Percentiles rank a stretch among this genome's conserved stretches.
phyloP scores from a whole-genome alignment of 2,113 vertebrate genomes.

The Ploceus nigricollis region DNA sequence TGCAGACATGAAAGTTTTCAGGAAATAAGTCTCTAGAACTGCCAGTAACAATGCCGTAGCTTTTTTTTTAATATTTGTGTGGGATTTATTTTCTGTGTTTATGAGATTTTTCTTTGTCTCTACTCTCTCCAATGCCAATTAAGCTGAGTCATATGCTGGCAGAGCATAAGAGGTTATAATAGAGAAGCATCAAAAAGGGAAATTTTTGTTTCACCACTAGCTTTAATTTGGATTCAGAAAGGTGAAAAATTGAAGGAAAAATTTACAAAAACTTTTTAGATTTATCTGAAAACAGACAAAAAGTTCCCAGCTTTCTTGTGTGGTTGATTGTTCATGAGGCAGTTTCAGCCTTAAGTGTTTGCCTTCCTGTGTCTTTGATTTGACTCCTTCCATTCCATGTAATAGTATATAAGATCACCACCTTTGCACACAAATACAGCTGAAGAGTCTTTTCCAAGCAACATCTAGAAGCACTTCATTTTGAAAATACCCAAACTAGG shows the following conservation, averaged over 20 bases:
- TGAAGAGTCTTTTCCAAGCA: neutral
- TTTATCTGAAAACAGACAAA: neutral
- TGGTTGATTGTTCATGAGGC: neutral
- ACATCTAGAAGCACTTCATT: neutral
- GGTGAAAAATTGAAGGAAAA: neutral
- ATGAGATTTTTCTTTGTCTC: slow-evolving; percentile 22
- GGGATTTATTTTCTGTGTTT: slow-evolving; percentile 29
- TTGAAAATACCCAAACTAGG: neutral
- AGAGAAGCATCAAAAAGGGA: neutral
- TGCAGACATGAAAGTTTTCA: slow-evolving; percentile 10
- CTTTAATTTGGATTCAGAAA: neutral
- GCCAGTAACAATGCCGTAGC: neutral
- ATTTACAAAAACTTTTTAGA: neutral
- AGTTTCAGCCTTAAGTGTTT: neutral
- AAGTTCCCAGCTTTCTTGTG: neutral
- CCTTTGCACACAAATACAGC: neutral
- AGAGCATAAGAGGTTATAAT: neutral
- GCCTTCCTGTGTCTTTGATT: neutral
- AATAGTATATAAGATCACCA: neutral
- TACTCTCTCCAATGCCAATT: neutral
- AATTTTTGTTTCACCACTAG: neutral
- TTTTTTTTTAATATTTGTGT: slow-evolving; percentile 9
- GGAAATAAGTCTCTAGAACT: slow-evolving; percentile 10
- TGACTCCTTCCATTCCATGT: neutral
- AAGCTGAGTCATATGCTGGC: neutral